Conservation (phyloP, 2,797 vertebrate genomes). For the Cirrhinus molitorella region DNA sequence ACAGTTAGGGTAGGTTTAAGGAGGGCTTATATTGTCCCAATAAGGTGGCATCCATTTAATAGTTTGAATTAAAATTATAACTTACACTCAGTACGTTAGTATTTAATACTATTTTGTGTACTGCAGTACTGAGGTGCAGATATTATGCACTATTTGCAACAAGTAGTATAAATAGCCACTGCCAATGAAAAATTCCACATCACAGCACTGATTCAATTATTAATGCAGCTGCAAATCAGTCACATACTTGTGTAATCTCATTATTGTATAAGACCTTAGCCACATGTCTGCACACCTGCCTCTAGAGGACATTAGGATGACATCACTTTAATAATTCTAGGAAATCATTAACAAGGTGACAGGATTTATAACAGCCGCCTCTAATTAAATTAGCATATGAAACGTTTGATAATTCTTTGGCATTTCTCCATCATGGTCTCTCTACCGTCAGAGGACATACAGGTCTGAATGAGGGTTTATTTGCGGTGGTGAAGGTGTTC, state of each 20-base stretch:
- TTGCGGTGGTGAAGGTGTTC: background rate
- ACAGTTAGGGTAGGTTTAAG: no score
- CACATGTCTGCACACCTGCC: background rate
- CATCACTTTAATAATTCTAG: background rate
- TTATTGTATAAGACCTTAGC: background rate
- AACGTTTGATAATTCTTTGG: slow-evolving; percentile 1
- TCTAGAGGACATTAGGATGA: background rate
- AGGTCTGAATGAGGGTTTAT: background rate
- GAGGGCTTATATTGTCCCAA: no score
- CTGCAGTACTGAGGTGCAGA: no score
- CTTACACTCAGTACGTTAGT: no score
- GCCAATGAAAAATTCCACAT: background rate
- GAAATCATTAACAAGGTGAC: background rate
- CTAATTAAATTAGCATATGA: background rate
- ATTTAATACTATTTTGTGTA: no score
- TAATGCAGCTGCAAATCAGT: background rate
- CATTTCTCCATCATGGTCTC: background rate
- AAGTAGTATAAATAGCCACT: no score
- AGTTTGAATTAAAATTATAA: no score
- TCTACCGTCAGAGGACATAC: background rate
- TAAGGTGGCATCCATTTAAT: no score
- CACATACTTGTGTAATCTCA: background rate
- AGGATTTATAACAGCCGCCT: background rate
- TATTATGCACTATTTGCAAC: no score
- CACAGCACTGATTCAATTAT: slow-evolving; percentile 13